Evolutionary conservation across 2,888 invertebrate species (phyloP).

Genomic region (Cantharis nigra): DNA sequence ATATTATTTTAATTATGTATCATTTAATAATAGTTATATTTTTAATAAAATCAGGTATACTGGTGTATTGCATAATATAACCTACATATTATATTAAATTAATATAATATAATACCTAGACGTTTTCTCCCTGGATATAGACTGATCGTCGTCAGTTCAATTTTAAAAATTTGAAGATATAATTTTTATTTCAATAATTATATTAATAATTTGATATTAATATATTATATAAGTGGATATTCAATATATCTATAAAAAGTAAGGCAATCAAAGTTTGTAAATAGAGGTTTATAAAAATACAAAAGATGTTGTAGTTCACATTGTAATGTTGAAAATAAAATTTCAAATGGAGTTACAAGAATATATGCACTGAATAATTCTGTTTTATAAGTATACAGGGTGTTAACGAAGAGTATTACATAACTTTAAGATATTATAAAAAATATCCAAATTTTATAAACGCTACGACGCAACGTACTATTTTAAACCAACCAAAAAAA

Average conservation of each 20-base stretch:
- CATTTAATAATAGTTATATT: no score
- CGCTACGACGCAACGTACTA: neutral
- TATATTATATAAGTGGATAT: neutral
- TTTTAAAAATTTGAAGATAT: no score
- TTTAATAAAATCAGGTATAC: no score
- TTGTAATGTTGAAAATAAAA: neutral
- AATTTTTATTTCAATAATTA: no score
- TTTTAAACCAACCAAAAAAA: neutral
- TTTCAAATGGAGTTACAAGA: neutral
- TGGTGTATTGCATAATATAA: no score
- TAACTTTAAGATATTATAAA: neutral
- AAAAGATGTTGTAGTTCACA: neutral
- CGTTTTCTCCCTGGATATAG: no score
- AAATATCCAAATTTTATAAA: neutral
- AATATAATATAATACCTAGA: no score
- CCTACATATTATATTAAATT: no score
- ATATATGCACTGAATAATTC: neutral
- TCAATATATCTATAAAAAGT: neutral
- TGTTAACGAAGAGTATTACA: neutral
- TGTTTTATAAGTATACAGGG: neutral
- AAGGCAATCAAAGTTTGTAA: neutral
- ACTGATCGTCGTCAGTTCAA: no score
- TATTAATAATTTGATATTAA: neutral
- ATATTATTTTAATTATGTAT: no score
- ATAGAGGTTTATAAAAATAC: neutral